A percentile compares a stretch with the other conserved stretches of the same genome.
These are phyloP conservation scores for Hybognathus amarus DNA, from an alignment of 2,797 vertebrate genomes.

Conservation along the genomic window DNA sequence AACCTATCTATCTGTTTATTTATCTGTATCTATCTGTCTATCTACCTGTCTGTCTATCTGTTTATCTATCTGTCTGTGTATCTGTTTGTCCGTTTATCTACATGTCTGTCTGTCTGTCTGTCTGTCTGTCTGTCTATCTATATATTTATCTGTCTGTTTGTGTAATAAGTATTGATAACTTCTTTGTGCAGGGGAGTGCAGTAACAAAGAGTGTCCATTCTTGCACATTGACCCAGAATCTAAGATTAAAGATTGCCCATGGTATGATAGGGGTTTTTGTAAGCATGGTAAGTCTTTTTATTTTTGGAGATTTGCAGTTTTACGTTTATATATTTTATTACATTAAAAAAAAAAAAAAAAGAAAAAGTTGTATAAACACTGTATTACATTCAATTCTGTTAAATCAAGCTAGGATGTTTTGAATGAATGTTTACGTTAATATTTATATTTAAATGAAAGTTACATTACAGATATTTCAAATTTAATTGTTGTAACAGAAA, in stretches of 20 bases:
- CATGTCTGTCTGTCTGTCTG: not conserved
- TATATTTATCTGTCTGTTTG: accelerated
- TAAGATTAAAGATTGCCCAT: conserved; percentile 99
- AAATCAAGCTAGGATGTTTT: not conserved
- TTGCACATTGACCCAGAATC: conserved; percentile 98
- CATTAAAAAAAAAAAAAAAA: no score
- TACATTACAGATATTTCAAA: not conserved
- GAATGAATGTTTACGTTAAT: not conserved
- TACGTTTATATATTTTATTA: not conserved
- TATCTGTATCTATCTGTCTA: not conserved
- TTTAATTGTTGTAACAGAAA: not conserved
- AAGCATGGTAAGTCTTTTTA: conserved; percentile 86
- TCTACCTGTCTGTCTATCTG: not conserved
- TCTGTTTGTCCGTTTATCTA: not conserved
- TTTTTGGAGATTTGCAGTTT: not conserved
- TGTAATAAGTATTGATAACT: not conserved
- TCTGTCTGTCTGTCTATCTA: not conserved
- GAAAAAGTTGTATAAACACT: not conserved
- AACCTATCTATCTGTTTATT: no score
- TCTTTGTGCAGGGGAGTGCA: conserved; percentile 88
- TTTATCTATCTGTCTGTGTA: not conserved
- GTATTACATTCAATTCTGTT: not conserved
- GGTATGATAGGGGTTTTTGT: conserved; percentile 99
- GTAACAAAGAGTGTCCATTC: conserved; percentile 99
- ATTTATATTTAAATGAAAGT: not conserved